phyloP scores from a whole-genome alignment of 2,797 vertebrate genomes.

The Pteropus rufus region DNA sequence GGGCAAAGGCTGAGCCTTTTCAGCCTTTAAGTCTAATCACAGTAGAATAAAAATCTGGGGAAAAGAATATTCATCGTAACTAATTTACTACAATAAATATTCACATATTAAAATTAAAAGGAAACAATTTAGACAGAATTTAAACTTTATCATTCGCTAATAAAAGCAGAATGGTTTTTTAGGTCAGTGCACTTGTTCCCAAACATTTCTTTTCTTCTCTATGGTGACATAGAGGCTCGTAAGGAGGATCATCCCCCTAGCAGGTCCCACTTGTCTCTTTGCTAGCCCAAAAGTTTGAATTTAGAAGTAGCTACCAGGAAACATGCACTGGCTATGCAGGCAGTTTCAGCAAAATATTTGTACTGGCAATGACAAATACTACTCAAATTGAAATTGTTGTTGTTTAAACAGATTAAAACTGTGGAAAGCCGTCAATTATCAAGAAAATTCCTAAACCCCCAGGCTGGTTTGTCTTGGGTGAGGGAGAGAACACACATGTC shows the following conservation, averaged over 20 bases:
- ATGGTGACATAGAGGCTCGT: not conserved
- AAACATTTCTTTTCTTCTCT: not conserved
- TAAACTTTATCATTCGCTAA: constrained; percentile 14
- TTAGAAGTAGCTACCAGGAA: not conserved
- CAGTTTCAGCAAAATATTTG: not conserved
- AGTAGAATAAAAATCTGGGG: not conserved
- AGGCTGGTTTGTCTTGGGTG: not conserved
- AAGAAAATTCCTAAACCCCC: not conserved
- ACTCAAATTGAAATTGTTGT: not conserved
- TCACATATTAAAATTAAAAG: not conserved
- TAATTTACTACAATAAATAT: not conserved
- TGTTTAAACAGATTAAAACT: not conserved
- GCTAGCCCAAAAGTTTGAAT: not conserved
- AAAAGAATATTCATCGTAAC: not conserved
- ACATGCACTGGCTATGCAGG: not conserved
- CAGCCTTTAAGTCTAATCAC: not conserved
- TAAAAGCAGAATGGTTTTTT: not conserved
- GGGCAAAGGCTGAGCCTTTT: not conserved
- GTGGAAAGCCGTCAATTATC: not conserved
- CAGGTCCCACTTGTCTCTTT: not conserved
- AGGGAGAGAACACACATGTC: not conserved
- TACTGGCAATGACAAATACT: not conserved
- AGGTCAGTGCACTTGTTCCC: not conserved
- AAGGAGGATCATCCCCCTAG: not conserved
- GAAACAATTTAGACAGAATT: constrained; percentile 1